Evolutionary conservation across 2,888 invertebrate genomes (phyloP), one percentile per base, ranked within the genome.

Genomic region (Willowsia nigromaculata): DNA sequence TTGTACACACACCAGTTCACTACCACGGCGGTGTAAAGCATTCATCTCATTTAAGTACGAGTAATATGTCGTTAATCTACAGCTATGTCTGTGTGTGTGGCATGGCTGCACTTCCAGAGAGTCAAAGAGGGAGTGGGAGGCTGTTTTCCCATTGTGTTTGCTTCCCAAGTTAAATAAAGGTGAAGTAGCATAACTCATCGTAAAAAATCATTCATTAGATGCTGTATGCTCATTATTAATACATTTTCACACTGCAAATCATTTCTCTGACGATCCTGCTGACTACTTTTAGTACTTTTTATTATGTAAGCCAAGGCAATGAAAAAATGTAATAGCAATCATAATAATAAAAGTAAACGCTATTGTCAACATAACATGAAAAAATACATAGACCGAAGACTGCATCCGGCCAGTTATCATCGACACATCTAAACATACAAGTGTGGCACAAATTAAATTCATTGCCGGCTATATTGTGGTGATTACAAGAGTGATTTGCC

Each of bases 301-400:
- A 47, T 27, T 25, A 76, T 76, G 50, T 76, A 76, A 76, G 76
- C 76, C 76, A 76, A 76, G 76, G 76, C 47, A 76, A 76, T 76
- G 76, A 71, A 71, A 43, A 50, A 37, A 74, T 43, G 50, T n/a
- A 47, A 3, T 9, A 18, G 47, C 25, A 71, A 76, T 43, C 13
- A 76, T 76, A 7, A 15, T 65, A 3, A 43, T 18, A 71, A 71
- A 43, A 74, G 47, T 25, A 74, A 74, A 43, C 47, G 71, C 43
- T 33, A 50, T 30, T 50, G 76, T 76, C 50, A 76, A 15, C 33
- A 30, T 71, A 71, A 43, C 43, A 13, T 40, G 71, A 40, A 71
- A 71, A 71, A 40, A n/a, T 50, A 50, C 18, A 50, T 7, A 18
- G 1, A 13, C 25, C 0, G 5, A 76, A 30, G 18, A n/a, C 65